Percentiles rank a stretch among this genome's conserved stretches.
phyloP scores from a whole-genome alignment of 2,797 vertebrate genomes.

The Sebastes dallii region DNA sequence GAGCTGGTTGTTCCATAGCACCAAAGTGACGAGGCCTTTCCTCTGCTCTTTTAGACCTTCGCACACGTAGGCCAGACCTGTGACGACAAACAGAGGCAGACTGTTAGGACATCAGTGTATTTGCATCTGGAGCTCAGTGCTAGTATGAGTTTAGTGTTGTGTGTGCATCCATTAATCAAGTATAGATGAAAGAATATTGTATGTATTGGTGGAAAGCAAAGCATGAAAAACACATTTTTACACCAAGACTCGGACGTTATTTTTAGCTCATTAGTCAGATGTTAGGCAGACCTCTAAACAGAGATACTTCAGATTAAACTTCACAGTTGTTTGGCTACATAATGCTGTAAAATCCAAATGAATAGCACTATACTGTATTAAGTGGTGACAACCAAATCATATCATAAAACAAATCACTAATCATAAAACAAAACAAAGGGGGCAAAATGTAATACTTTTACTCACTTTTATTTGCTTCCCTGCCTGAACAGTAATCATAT shows the following conservation, averaged over 20 bases:
- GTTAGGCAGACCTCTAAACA: not conserved
- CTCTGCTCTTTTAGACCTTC: conserved; percentile 96
- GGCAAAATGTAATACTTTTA: not conserved
- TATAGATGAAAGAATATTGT: not conserved
- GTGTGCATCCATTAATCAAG: not conserved
- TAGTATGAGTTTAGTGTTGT: not conserved
- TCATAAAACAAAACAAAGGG: not conserved
- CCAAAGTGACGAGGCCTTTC: conserved; percentile 91
- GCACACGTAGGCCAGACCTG: conserved; percentile 93
- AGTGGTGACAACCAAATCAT: too few relatives aligned
- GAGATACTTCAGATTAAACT: not conserved
- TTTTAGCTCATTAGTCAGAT: not conserved
- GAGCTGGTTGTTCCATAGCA: conserved; percentile 98
- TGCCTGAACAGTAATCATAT: not conserved
- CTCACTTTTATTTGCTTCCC: not conserved
- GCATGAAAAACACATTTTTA: not conserved
- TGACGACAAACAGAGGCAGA: not conserved
- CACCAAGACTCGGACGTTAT: not conserved
- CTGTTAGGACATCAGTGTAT: not conserved
- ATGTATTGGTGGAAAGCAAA: not conserved
- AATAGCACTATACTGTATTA: not conserved
- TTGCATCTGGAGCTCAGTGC: not conserved
- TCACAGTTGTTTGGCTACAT: not conserved
- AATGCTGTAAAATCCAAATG: not conserved
- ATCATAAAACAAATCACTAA: not conserved